Evolutionary conservation across 2,797 vertebrate species (phyloP), one percentile per base, ranked within the genome.

Genomic region (Mionectes olivaceus): DNA sequence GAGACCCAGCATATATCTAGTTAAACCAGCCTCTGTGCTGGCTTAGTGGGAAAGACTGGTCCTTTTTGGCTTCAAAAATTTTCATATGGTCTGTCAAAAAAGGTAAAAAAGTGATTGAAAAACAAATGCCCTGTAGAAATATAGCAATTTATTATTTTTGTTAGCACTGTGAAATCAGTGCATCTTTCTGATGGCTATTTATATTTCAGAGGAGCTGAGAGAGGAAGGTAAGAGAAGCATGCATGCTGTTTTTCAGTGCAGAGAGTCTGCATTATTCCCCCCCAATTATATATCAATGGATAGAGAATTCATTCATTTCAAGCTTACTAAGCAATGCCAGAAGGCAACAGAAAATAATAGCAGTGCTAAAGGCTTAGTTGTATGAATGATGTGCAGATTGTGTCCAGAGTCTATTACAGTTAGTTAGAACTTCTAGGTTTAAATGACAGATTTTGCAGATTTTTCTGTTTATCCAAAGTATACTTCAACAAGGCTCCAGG

Each of bases 261-360:
- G 63, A 89, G 57, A 64, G 39, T 25, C 83, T 86, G 61, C 57
- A 74, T 81, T 86, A 56, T 71, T 84, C 15, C 28, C 18, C 46
- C 7, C 6, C 46, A 47, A 33, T 23, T 63, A 47, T 56, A 19
- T 94, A 73, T 94, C 85, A 88, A 68, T 60, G 59, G 70, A 94
- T 91, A 95, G 92, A 93, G 74, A 96, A 94, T 95, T 94, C 80
- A 93, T 94, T 95, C 91, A 91, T 82, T 86, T 94, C 67, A 14
- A 91, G 60, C 59, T 82, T 76, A 17, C 50, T 79, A 82, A 95
- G 44, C 47, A 55, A 13, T 95, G 87, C 87, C 92, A 96, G 94
- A 91, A 95, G 74, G 90, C 61, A 82, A 69, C 22, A 85, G 87
- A 94, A 96, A 91, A 83, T 81, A 91, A 81, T 56, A 83, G 83